Conservation (phyloP, 2,113 vertebrate genomes). For the Percina caprodes region DNA sequence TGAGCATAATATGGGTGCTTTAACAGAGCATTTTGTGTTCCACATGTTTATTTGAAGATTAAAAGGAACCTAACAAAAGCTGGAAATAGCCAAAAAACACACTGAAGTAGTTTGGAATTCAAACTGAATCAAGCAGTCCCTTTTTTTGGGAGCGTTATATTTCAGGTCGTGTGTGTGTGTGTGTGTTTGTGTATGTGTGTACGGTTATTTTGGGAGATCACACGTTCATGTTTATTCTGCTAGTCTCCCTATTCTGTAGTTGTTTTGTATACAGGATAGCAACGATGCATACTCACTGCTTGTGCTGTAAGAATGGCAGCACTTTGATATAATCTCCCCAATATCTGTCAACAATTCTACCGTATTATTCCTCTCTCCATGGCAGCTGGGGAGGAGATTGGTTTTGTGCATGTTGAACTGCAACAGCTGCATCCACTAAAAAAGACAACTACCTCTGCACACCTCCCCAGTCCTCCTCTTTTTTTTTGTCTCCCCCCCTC, state of each 20-base stretch:
- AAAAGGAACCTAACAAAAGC: background rate
- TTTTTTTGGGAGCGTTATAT: background rate
- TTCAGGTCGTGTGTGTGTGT: slow-evolving; percentile 3
- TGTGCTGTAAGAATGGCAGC: slow-evolving; percentile 46
- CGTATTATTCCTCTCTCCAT: slow-evolving; percentile 42
- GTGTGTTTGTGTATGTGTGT: background rate
- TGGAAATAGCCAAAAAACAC: background rate
- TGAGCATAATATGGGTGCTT: no score
- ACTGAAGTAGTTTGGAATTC: background rate
- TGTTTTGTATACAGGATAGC: slow-evolving; percentile 57
- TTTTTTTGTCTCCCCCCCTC: slow-evolving; percentile 32
- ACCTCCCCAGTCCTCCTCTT: slow-evolving; percentile 52
- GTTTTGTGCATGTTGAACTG: slow-evolving; percentile 59
- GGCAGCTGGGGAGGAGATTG: slow-evolving; percentile 60
- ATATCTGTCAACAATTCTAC: slow-evolving; percentile 61
- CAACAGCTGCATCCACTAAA: slow-evolving; percentile 77
- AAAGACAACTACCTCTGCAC: slow-evolving; percentile 75
- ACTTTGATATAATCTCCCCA: slow-evolving; percentile 74
- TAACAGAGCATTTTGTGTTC: background rate
- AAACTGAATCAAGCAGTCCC: background rate
- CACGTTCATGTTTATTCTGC: slow-evolving; percentile 55
- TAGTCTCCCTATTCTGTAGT: slow-evolving; percentile 1
- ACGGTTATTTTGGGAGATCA: slow-evolving; percentile 34
- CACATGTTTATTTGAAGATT: background rate
- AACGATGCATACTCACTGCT: background rate